A percentile compares a stretch with the other conserved stretches of the same genome.
Evolutionary conservation across 2,888 invertebrate species (phyloP).

Genomic region (Anoplius nigerrimus): DNA sequence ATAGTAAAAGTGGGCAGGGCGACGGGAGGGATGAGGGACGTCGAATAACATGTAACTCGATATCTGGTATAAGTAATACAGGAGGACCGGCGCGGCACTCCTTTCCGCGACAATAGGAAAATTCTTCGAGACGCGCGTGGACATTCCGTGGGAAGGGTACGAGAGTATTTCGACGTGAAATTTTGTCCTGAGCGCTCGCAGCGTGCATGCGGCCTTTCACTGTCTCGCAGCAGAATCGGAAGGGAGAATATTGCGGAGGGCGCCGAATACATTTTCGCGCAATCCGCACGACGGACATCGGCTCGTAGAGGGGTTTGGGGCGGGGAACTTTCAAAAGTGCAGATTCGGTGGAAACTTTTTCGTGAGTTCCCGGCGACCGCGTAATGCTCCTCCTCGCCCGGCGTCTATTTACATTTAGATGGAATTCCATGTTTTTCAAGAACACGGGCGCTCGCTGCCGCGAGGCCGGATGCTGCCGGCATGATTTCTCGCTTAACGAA

Average conservation of each 20-base stretch:
- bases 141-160: too few species aligned
- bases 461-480: neutral
- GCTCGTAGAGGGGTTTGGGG: neutral
- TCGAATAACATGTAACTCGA: neutral
- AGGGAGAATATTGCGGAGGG: too few species aligned
- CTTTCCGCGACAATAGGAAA: too few species aligned
- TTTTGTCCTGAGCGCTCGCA: too few species aligned
- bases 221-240: too few species aligned
- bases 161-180: too few species aligned
- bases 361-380: slow-evolving; percentile 2
- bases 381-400: neutral
- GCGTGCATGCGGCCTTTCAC: too few species aligned
- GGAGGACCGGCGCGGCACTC: too few species aligned
- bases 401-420: slow-evolving; percentile 66
- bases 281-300: neutral
- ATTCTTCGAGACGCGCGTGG: too few species aligned
- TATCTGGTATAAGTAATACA: too few species aligned
- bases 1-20: slow-evolving; percentile 22
- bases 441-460: slow-evolving; percentile 13
- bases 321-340: slow-evolving; percentile 23
- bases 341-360: slow-evolving; percentile 12
- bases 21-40: neutral
- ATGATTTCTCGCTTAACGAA: slow-evolving; percentile 38
- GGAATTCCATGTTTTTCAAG: slow-evolving; percentile 57
- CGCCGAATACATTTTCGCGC: too few species aligned